Evolutionary conservation across 2,888 invertebrate species (phyloP).

Genomic region (Torymus tubicola): DNA sequence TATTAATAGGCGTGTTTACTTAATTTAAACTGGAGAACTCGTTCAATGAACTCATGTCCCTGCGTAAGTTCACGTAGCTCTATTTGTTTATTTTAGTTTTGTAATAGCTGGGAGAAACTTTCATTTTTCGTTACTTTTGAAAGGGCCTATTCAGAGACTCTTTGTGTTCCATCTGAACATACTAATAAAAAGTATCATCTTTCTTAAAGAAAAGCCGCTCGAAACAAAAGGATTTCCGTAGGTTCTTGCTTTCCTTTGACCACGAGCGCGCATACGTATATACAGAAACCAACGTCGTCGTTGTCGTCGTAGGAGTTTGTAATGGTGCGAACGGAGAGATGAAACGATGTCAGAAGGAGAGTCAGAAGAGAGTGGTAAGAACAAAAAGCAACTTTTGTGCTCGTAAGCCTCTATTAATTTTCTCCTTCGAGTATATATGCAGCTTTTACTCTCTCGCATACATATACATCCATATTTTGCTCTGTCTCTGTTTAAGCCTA

Average conservation of each 20-base stretch:
- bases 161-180: neutral
- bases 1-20: too few relatives aligned
- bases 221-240: conserved; percentile 24
- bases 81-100: too few relatives aligned
- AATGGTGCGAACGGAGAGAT: neutral
- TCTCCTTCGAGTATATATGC: conserved; percentile 44
- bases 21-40: too few relatives aligned
- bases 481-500: too few relatives aligned
- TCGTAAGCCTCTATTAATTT: conserved; percentile 49
- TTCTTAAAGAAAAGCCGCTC: conserved; percentile 14
- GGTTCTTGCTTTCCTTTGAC: conserved; percentile 20
- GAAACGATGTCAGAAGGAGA: conserved; percentile 15
- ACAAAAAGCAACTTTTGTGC: conserved; percentile 30
- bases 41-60: too few relatives aligned
- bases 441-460: conserved; percentile 30
- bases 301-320: conserved; percentile 2
- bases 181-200: conserved; percentile 24
- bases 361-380: neutral
- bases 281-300: neutral
- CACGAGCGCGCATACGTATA: neutral
- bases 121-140: too few relatives aligned
- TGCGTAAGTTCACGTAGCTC: too few relatives aligned
- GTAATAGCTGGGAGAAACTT: too few relatives aligned
- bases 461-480: too few relatives aligned
- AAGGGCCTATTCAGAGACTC: too few relatives aligned